Evolutionary conservation across 2,888 invertebrate genomes (phyloP).

Genomic region (Tiphia femorata): DNA sequence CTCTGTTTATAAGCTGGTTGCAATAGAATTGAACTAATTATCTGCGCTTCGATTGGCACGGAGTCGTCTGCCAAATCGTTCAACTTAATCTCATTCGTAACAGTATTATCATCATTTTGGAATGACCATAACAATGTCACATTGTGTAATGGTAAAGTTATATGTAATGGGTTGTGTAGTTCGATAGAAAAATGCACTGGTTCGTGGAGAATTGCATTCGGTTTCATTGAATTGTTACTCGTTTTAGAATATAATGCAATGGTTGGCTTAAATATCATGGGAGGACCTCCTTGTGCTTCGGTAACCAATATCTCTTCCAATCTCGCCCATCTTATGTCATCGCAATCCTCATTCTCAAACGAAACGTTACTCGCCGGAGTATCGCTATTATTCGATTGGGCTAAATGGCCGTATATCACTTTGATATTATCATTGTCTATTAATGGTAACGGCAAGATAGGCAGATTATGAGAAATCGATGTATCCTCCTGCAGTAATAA

Average conservation of each 20-base stretch:
- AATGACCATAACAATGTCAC: conserved; percentile 83
- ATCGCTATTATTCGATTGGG: conserved; percentile 71
- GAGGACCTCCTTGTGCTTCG: conserved; percentile 77
- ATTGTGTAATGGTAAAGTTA: conserved; percentile 78
- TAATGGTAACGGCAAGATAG: conserved; percentile 82
- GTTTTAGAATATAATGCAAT: conserved; percentile 79
- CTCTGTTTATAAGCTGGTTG: conserved; percentile 75
- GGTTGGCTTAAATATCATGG: conserved; percentile 84
- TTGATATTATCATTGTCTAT: conserved; percentile 78
- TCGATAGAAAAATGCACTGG: conserved; percentile 84
- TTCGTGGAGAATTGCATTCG: conserved; percentile 84
- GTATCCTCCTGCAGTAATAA: conserved; percentile 57
- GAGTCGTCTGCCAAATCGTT: conserved; percentile 44
- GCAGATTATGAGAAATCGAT: conserved; percentile 67
- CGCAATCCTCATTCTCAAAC: conserved; percentile 63
- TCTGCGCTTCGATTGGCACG: conserved; percentile 72
- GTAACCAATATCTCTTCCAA: conserved; percentile 84
- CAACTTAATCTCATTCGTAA: conserved; percentile 67
- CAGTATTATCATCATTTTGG: conserved; percentile 66
- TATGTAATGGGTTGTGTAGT: conserved; percentile 82
- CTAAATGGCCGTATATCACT: conserved; percentile 77
- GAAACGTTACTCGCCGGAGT: conserved; percentile 58
- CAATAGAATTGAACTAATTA: conserved; percentile 72
- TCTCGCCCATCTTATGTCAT: conserved; percentile 76
- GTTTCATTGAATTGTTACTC: conserved; percentile 75